A percentile compares a stretch with the other conserved stretches of the same genome.
Evolutionary conservation across 2,888 invertebrate genomes (phyloP).

Genomic region (Epiblema foenella): DNA sequence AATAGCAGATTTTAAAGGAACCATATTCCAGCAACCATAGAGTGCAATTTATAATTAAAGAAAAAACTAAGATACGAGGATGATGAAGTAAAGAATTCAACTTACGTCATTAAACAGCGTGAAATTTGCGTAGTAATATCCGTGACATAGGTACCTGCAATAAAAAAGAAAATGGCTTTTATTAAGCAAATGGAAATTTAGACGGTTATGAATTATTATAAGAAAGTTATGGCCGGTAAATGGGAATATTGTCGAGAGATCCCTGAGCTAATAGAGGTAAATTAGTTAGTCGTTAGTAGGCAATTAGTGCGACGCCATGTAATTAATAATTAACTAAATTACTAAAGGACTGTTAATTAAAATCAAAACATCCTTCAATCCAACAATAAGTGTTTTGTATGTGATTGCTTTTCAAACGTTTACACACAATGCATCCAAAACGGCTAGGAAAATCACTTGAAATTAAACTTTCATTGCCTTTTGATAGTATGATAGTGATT

Average conservation of each 20-base stretch:
- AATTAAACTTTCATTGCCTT: too few species aligned
- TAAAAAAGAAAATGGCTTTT: conserved; percentile 35
- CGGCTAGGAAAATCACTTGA: too few species aligned
- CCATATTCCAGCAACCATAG: neutral
- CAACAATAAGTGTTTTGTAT: too few species aligned
- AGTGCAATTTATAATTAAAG: neutral
- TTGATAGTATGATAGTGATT: too few species aligned
- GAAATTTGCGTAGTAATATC: conserved; percentile 37
- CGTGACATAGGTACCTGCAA: conserved; percentile 39
- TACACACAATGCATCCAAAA: too few species aligned
- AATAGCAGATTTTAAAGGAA: neutral
- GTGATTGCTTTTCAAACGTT: too few species aligned
- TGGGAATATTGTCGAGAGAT: neutral
- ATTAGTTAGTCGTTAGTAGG: conserved; percentile 21
- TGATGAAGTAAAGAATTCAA: conserved; percentile 2
- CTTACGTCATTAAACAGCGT: conserved; percentile 35
- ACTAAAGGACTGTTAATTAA: neutral
- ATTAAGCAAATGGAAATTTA: conserved; percentile 24
- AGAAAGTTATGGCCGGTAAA: conserved; percentile 26
- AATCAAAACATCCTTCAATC: too few species aligned
- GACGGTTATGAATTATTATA: conserved; percentile 12
- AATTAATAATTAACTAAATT: conserved; percentile 2
- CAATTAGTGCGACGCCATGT: conserved; percentile 23
- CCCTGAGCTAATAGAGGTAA: conserved; percentile 1
- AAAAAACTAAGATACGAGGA: neutral